A percentile compares a stretch with the other conserved stretches of the same genome.
These are phyloP conservation scores for Panthera uncia DNA, from an alignment of 2,113 vertebrate species.

Conservation along the genomic window DNA sequence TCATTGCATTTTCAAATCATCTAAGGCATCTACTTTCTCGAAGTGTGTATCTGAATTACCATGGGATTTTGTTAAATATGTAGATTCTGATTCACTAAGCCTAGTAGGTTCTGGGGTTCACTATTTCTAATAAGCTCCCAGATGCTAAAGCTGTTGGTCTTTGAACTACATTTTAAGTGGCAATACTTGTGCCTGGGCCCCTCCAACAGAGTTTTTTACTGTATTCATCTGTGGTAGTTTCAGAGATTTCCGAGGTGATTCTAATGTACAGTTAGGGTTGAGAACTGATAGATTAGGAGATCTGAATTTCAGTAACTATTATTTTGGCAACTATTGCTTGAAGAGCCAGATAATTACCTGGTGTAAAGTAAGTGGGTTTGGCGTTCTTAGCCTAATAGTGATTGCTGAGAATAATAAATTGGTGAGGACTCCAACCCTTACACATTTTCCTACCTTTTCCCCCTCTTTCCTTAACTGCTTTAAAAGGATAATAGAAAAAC, in stretches of 20 bases:
- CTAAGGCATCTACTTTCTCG: not conserved
- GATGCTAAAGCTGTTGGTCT: not conserved
- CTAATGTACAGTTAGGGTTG: not conserved
- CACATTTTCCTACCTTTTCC: not conserved
- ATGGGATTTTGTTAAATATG: not conserved
- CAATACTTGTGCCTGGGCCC: not conserved
- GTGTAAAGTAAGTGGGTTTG: not conserved
- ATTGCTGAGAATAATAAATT: conserved; percentile 33
- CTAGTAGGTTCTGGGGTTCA: not conserved
- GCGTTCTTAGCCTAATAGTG: conserved; percentile 1
- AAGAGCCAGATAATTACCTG: not conserved
- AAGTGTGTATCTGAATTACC: not conserved
- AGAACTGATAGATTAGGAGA: not conserved
- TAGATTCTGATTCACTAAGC: not conserved
- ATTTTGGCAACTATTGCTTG: conserved; percentile 8
- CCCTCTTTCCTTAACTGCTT: not conserved
- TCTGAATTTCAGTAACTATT: not conserved
- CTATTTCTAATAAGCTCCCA: conserved; percentile 23
- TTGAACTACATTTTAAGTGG: conserved; percentile 24
- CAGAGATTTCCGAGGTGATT: conserved; percentile 22
- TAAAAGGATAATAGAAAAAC: not conserved
- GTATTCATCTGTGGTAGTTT: not conserved
- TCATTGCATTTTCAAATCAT: conserved; percentile 5
- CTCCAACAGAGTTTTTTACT: not conserved
- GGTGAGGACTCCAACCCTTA: not conserved